Percentiles rank a stretch among this genome's conserved stretches.
Conservation (phyloP, 2,113 vertebrate genomes). For the Cochlearius cochlearius region DNA sequence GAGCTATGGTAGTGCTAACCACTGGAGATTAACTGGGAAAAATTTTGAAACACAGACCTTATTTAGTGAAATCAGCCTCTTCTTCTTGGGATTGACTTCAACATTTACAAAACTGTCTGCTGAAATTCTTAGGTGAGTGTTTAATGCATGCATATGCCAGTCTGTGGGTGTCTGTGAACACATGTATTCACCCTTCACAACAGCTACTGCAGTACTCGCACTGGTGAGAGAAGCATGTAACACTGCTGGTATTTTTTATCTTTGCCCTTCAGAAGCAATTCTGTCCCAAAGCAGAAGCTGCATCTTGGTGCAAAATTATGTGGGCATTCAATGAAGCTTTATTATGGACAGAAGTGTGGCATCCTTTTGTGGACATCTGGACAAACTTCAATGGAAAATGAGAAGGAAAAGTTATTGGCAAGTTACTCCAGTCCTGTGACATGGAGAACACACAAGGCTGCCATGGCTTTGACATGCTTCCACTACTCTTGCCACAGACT, state of each 20-base stretch:
- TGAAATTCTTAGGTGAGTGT: neutral
- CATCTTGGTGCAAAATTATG: neutral
- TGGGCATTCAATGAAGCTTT: neutral
- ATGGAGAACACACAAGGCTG: neutral
- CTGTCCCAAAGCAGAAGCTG: neutral
- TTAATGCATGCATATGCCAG: neutral
- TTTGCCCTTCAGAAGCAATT: neutral
- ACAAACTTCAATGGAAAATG: neutral
- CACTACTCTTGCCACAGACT: neutral
- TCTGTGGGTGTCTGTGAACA: neutral
- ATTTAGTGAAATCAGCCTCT: neutral
- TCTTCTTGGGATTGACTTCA: neutral
- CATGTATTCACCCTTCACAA: neutral
- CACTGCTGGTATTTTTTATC: neutral
- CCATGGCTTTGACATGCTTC: neutral
- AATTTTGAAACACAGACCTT: neutral
- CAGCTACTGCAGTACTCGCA: neutral
- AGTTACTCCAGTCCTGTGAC: neutral
- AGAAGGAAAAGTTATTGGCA: neutral
- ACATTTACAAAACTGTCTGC: neutral
- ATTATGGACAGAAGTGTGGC: neutral
- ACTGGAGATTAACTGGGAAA: neutral
- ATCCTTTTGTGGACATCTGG: neutral
- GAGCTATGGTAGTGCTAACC: neutral
- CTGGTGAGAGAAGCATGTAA: rapidly evolving